Evolutionary conservation across 2,888 invertebrate genomes (phyloP).

Genomic region (Clitarchus hookeri): DNA sequence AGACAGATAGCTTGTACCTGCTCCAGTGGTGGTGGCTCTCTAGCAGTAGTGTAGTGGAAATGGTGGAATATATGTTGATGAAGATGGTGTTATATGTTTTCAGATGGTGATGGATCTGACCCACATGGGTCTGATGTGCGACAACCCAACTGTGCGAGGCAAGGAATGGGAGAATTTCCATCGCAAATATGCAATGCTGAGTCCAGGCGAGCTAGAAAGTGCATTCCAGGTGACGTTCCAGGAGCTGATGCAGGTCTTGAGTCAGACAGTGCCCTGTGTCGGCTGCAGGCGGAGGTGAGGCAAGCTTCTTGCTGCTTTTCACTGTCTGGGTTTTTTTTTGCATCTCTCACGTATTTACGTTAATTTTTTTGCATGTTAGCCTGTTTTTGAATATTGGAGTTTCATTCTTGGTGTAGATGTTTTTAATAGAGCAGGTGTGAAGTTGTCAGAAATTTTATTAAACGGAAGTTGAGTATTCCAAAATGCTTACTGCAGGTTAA

Average conservation of each 20-base stretch:
- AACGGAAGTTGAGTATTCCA: no score
- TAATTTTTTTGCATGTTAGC: background rate
- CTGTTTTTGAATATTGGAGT: background rate
- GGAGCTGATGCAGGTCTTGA: conserved; percentile 81
- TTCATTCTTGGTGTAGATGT: background rate
- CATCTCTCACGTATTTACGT: background rate
- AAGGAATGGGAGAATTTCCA: conserved; percentile 85
- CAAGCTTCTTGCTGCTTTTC: conserved; percentile 23
- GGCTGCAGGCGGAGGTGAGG: conserved; percentile 87
- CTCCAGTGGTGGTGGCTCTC: no score
- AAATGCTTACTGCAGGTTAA: no score
- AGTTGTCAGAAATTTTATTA: no score
- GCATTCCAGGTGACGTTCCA: conserved; percentile 83
- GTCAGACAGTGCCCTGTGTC: conserved; percentile 92
- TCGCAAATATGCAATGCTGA: conserved; percentile 78
- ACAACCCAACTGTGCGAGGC: conserved; percentile 77
- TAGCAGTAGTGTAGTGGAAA: no score
- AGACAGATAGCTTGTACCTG: no score
- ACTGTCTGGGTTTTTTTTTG: conserved; percentile 29
- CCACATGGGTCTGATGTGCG: conserved; percentile 81
- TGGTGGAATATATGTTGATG: no score
- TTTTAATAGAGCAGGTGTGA: no score
- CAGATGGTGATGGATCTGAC: conserved; percentile 94
- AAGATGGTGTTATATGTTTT: conserved; percentile 48
- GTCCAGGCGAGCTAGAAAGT: conserved; percentile 74